Percentiles rank a stretch among this genome's conserved stretches.
Evolutionary conservation across 2,113 vertebrate genomes (phyloP).

Genomic region (Hippocampus zosterae): DNA sequence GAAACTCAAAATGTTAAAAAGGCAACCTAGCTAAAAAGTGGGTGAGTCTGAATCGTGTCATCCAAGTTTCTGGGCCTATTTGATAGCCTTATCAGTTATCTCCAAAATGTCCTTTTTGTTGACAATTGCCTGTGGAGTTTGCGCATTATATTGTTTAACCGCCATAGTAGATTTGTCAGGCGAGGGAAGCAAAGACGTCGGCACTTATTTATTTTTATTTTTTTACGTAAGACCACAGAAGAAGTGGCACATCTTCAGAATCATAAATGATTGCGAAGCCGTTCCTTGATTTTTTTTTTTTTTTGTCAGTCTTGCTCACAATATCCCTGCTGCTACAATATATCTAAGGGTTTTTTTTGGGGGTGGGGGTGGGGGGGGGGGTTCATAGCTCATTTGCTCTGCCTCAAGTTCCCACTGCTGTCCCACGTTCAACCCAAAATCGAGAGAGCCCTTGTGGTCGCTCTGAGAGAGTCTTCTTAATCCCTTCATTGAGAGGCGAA

Average conservation of each 20-base stretch:
- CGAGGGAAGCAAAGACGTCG: slow-evolving; percentile 53
- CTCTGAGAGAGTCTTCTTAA: slow-evolving; percentile 69
- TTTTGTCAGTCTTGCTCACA: slow-evolving; percentile 23
- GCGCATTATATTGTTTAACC: slow-evolving; percentile 39
- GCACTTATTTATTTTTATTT: too few relatives aligned
- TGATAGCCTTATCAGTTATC: slow-evolving; percentile 49
- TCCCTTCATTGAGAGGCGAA: slow-evolving; percentile 75
- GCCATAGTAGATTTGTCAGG: slow-evolving; percentile 58
- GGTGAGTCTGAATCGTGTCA: background rate
- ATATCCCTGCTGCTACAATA: slow-evolving; percentile 30
- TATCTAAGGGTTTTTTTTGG: background rate
- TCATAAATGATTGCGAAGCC: slow-evolving; percentile 30
- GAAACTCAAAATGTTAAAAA: too few relatives aligned
- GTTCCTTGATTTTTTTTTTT: slow-evolving; percentile 21
- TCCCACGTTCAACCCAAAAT: slow-evolving; percentile 50
- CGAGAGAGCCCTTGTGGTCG: slow-evolving; percentile 59
- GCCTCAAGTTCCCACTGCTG: slow-evolving; percentile 50
- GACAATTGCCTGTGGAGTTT: slow-evolving; percentile 65
- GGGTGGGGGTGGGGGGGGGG: background rate
- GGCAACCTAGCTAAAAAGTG: too few relatives aligned
- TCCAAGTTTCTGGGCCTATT: slow-evolving; percentile 17
- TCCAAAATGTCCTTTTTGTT: slow-evolving; percentile 53
- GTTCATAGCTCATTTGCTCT: slow-evolving; percentile 31
- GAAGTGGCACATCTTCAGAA: slow-evolving; percentile 56
- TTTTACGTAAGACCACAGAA: slow-evolving; percentile 66